These are phyloP conservation scores for Tenebrio molitor DNA, from an alignment of 1,140 invertebrate genomes.

Conservation along the genomic window DNA sequence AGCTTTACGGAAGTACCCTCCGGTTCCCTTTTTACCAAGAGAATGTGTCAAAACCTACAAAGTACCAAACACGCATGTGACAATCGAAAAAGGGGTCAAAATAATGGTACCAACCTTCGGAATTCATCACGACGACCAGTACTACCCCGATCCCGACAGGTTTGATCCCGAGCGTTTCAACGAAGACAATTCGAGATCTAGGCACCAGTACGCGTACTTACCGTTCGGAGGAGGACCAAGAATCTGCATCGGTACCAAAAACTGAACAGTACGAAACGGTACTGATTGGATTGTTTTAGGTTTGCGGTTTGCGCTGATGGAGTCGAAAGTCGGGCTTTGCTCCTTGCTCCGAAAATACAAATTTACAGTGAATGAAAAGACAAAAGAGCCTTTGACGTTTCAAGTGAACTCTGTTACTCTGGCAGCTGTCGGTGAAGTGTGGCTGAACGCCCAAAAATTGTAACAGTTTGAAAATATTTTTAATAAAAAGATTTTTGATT, in stretches of 20 bases:
- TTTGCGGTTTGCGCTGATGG: too few relatives aligned
- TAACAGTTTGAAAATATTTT: too few relatives aligned
- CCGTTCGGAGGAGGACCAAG: conserved; percentile 73
- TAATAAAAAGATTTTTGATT: too few relatives aligned
- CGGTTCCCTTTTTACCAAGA: conserved; percentile 67
- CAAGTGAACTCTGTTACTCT: too few relatives aligned
- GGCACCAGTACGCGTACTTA: conserved; percentile 66
- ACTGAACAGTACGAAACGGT: not conserved
- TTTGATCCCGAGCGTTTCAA: conserved; percentile 78
- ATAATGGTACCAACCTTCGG: conserved; percentile 66
- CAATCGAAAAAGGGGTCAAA: conserved; percentile 67
- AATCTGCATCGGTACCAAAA: conserved; percentile 69
- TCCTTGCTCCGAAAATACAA: too few relatives aligned
- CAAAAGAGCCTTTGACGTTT: too few relatives aligned
- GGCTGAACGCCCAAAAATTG: too few relatives aligned
- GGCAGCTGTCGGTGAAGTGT: too few relatives aligned
- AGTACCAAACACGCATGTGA: conserved; percentile 63
- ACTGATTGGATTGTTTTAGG: conserved; percentile 48
- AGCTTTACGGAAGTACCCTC: conserved; percentile 70
- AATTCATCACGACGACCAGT: conserved; percentile 69
- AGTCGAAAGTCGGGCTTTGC: too few relatives aligned
- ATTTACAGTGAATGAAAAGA: too few relatives aligned
- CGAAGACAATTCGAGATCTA: conserved; percentile 65
- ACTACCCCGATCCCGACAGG: conserved; percentile 74
- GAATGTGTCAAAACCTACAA: conserved; percentile 65